Conservation (phyloP, 2,797 vertebrate genomes). For the Amblyopsis hoosieri region DNA sequence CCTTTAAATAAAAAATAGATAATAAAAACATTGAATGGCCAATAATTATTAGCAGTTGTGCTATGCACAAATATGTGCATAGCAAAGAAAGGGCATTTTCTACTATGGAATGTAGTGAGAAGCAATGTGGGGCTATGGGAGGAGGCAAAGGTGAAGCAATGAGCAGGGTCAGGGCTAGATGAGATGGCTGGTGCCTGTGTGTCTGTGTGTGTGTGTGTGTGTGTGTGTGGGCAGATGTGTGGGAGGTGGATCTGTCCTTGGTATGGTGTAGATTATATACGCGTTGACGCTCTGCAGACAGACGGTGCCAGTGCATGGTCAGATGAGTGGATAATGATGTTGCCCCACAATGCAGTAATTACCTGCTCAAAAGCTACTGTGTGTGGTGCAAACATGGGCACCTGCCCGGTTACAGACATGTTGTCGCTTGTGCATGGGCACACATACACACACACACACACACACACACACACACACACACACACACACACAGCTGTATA, state of each 20-base stretch:
- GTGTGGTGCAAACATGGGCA: constrained; percentile 23
- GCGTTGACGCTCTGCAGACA: constrained; percentile 74
- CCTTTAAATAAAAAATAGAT: too few relatives aligned
- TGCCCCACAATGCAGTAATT: constrained; percentile 73
- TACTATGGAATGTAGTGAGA: neutral
- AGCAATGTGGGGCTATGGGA: constrained; percentile 41
- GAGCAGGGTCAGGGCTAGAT: constrained; percentile 53
- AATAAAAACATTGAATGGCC: constrained; percentile 28
- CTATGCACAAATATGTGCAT: neutral
- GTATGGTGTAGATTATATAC: constrained; percentile 70
- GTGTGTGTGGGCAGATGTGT: constrained; percentile 41
- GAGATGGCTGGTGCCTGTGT: constrained; percentile 51
- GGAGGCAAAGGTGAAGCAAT: constrained; percentile 59
- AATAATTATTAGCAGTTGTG: constrained; percentile 12
- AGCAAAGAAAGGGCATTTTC: constrained; percentile 18
- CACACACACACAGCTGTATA: neutral
- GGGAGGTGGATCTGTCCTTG: constrained; percentile 74
- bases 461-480: neutral
- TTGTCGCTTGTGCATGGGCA: neutral
- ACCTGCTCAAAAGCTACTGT: constrained; percentile 58
- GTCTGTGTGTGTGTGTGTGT: neutral
- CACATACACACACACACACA: constrained; percentile 23
- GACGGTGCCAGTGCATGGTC: constrained; percentile 71
- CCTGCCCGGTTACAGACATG: constrained; percentile 10
- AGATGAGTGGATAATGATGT: constrained; percentile 80